Evolutionary conservation across 2,888 invertebrate genomes (phyloP), one percentile per base, ranked within the genome.

Genomic region (Temnothorax ravouxi): DNA sequence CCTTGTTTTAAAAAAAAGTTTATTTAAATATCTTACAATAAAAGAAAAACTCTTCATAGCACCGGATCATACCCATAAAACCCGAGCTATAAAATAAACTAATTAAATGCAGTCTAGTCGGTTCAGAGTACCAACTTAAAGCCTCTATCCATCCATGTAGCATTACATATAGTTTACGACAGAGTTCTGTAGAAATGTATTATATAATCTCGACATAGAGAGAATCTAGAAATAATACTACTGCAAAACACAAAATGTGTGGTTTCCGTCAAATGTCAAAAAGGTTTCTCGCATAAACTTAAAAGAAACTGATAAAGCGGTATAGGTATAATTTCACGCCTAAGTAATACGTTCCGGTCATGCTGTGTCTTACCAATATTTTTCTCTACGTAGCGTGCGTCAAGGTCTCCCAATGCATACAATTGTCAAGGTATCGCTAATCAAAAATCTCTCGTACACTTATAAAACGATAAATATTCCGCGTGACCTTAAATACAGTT

Each of bases 81-180:
- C 4, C 25, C 41, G 29, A 61, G 21, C 56, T 66, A 64, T 72
- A 69, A 79, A 87, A 74, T 72, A 83, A 83, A 71, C 85, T 81
- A 84, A 79, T 84, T 54, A 83, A 85, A 84, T 86, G 87, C 89
- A 86, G 84, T 86, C 89, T 72, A 80, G 54, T 79, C 4, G 9
- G 29, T 71, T 71, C 15, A 69, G 21, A 79, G 69, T 56, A 79
- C 34, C 34, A 71, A 47, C 29, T 79, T 59, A 56, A 79, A 69
- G 21, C 47, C 56, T 29, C 18, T 79, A 44, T 47, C 5, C 54
- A 34, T 59, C 2, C 34, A 54, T 66, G 13, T 77, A 29, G 38
- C 47, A 61, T 47, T 25, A 66, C 25, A 1, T 66, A 1, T 66
- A n/a, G n/a, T n/a, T n/a, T n/a, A 52, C 21, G 15, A 29, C 5